A percentile compares a stretch with the other conserved stretches of the same genome.
phyloP scores from a whole-genome alignment of 2,797 vertebrate genomes.

The Pangasius krempfi region DNA sequence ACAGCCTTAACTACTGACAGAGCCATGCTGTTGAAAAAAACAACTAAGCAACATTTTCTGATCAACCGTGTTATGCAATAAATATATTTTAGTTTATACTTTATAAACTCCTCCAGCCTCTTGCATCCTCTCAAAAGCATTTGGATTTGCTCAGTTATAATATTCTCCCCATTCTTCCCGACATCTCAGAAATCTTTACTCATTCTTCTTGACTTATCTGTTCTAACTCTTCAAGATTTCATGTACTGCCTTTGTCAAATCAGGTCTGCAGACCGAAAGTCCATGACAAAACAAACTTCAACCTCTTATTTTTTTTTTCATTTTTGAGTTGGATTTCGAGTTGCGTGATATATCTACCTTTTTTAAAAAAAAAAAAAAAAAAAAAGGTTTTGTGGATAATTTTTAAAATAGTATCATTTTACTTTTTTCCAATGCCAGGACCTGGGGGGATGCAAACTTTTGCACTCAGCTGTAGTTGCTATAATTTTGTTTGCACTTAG shows the following conservation, averaged over 20 bases:
- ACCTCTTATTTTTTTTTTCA: neutral
- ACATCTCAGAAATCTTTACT: neutral
- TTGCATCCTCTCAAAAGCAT: too few species aligned
- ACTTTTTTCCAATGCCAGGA: neutral
- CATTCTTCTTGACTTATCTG: neutral
- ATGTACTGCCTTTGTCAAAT: neutral
- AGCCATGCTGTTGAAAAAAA: neutral
- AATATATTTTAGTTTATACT: neutral
- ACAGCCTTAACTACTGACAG: neutral
- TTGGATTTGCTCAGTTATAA: neutral
- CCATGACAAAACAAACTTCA: neutral
- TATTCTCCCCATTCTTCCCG: neutral
- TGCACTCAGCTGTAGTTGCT: neutral
- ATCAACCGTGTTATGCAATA: neutral
- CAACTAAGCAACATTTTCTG: neutral
- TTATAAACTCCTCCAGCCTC: neutral
- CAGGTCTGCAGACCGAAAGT: neutral
- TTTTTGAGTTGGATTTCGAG: neutral
- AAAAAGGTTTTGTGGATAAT: neutral
- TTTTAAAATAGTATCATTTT: neutral
- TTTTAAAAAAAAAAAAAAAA: too few species aligned
- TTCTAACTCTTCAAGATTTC: neutral
- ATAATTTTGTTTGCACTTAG: constrained; percentile 3
- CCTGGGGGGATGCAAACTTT: neutral
- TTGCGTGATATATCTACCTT: neutral